Evolutionary conservation across 2,113 vertebrate genomes (phyloP).

Genomic region (Austrofundulus limnaeus): DNA sequence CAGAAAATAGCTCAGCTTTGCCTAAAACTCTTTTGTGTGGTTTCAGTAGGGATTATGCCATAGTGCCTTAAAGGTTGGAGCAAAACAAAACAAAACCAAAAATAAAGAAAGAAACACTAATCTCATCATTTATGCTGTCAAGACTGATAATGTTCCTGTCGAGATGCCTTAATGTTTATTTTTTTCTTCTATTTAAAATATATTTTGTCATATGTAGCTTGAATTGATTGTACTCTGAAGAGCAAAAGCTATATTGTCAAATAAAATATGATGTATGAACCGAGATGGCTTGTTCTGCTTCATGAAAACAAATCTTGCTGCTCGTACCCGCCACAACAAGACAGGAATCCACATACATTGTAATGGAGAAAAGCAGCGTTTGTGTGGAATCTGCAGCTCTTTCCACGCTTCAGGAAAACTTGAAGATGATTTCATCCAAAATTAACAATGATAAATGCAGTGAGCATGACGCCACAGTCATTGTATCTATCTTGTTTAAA

Average conservation of each 20-base stretch:
- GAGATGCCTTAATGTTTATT: constrained; percentile 61
- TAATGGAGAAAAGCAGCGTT: constrained; percentile 48
- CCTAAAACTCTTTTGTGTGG: constrained; percentile 29
- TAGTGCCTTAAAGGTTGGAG: constrained; percentile 61
- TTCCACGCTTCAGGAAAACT: constrained; percentile 41
- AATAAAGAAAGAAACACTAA: constrained; percentile 51
- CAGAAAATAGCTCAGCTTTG: constrained; percentile 40
- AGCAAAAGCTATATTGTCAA: constrained; percentile 69
- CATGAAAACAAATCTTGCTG: constrained; percentile 12
- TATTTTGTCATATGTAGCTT: constrained; percentile 76
- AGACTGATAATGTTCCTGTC: constrained; percentile 49
- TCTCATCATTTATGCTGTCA: constrained; percentile 51
- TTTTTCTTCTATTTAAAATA: constrained; percentile 72
- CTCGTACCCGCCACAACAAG: constrained; percentile 16
- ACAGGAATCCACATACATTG: constrained; percentile 28
- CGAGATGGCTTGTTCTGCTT: constrained; percentile 9
- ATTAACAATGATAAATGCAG: constrained; percentile 65
- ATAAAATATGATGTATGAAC: constrained; percentile 70
- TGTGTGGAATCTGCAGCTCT: constrained; percentile 31
- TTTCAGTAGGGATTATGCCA: constrained; percentile 47
- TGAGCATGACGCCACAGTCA: constrained; percentile 38
- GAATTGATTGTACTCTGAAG: constrained; percentile 72
- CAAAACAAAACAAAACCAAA: no score
- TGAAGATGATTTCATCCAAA: constrained; percentile 65
- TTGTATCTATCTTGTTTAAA: constrained; percentile 65